These are phyloP conservation scores for Sminthopsis crassicaudata DNA, from an alignment of 2,113 vertebrate genomes.

Conservation along the genomic window DNA sequence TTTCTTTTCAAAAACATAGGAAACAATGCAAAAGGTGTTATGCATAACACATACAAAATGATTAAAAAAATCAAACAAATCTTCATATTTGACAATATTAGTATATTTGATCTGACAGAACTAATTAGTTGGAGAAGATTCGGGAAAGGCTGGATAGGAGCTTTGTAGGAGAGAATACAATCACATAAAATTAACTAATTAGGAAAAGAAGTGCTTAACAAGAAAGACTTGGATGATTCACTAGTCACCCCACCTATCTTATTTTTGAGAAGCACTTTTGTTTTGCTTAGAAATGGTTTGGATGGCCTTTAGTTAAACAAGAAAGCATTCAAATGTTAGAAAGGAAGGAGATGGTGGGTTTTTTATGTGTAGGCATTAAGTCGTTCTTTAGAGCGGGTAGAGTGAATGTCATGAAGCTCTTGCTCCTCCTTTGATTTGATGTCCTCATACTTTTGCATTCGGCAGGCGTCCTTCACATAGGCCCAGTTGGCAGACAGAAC, in stretches of 20 bases:
- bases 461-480: constrained; percentile 98
- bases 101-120: constrained; percentile 81
- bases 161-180: constrained; percentile 83
- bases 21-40: constrained; percentile 89
- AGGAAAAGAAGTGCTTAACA: constrained; percentile 85
- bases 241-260: constrained; percentile 82
- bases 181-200: constrained; percentile 84
- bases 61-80: constrained; percentile 86
- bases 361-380: constrained; percentile 99
- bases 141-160: constrained; percentile 82
- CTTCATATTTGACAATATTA: constrained; percentile 83
- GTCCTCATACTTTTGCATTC: constrained; percentile 99
- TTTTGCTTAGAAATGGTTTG: constrained; percentile 81
- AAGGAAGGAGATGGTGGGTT: constrained; percentile 54
- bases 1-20: constrained; percentile 87
- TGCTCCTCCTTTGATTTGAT: constrained; percentile 99
- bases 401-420: constrained; percentile 99
- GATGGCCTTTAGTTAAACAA: constrained; percentile 87
- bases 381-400: constrained; percentile 99
- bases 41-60: constrained; percentile 85
- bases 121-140: constrained; percentile 81
- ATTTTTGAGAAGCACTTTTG: constrained; percentile 88
- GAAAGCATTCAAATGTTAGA: constrained; percentile 83
- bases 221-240: constrained; percentile 81
- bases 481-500: constrained; percentile 99